A percentile compares a stretch with the other conserved stretches of the same genome.
phyloP scores from a whole-genome alignment of 2,888 invertebrate species.

The Hermaeophaga mercurialis region DNA sequence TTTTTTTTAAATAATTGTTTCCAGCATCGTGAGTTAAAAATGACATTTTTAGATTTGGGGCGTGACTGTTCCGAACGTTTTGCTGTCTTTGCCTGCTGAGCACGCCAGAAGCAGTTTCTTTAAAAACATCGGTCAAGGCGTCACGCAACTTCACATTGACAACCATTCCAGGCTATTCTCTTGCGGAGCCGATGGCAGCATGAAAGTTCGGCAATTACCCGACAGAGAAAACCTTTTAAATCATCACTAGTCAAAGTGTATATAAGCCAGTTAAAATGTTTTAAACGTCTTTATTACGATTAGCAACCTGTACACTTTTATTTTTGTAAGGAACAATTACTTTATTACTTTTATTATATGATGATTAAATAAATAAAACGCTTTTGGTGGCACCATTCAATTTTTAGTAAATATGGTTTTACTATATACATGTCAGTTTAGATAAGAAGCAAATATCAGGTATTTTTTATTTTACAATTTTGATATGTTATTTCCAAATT shows the following conservation, averaged over 20 bases:
- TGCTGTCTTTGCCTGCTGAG: slow-evolving; percentile 90
- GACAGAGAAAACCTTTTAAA: slow-evolving; percentile 67
- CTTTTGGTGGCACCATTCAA: too few relatives aligned
- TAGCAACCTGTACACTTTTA: too few relatives aligned
- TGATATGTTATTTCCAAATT: too few relatives aligned
- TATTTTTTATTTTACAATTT: too few relatives aligned
- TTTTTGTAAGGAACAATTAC: too few relatives aligned
- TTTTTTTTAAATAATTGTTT: too few relatives aligned
- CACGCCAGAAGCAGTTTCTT: slow-evolving; percentile 96
- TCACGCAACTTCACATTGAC: slow-evolving; percentile 94
- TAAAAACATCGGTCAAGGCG: slow-evolving; percentile 96
- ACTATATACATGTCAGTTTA: neutral
- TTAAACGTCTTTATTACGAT: too few relatives aligned
- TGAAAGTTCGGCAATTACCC: slow-evolving; percentile 94
- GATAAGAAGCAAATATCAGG: too few relatives aligned
- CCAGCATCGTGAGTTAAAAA: too few relatives aligned
- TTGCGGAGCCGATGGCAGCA: slow-evolving; percentile 98
- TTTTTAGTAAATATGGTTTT: neutral
- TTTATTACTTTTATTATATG: too few relatives aligned
- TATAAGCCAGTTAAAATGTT: too few relatives aligned
- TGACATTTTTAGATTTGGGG: slow-evolving; percentile 82
- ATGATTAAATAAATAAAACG: too few relatives aligned
- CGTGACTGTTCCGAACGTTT: slow-evolving; percentile 81
- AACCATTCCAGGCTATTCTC: slow-evolving; percentile 90
- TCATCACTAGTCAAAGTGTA: slow-evolving; percentile 32